These are phyloP conservation scores for Progne subis DNA, from an alignment of 2,113 vertebrate genomes.

Conservation along the genomic window DNA sequence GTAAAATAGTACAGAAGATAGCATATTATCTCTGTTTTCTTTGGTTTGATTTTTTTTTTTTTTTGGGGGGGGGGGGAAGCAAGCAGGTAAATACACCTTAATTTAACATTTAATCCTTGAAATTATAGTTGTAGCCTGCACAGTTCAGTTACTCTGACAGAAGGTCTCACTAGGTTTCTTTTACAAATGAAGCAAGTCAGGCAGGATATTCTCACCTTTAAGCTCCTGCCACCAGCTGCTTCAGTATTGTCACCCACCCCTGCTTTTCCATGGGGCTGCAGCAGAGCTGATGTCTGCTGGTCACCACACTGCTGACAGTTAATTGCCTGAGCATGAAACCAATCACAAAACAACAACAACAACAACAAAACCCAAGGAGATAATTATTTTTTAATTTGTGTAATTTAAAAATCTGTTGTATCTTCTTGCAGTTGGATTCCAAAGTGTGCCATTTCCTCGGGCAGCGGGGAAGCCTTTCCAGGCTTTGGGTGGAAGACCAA, in stretches of 20 bases:
- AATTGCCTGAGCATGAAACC: slow-evolving; percentile 28
- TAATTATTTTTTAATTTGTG: slow-evolving; percentile 56
- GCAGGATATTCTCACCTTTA: background rate
- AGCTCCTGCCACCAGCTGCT: background rate
- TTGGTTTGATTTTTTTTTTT: background rate
- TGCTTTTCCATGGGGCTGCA: background rate
- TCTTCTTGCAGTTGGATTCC: slow-evolving; percentile 28
- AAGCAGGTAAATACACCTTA: background rate
- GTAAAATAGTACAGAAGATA: background rate
- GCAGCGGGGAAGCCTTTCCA: background rate
- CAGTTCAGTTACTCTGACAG: background rate
- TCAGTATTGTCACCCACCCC: background rate
- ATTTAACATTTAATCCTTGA: background rate
- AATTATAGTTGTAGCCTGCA: background rate
- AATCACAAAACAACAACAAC: background rate
- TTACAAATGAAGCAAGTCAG: background rate
- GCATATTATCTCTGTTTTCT: background rate
- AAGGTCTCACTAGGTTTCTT: background rate
- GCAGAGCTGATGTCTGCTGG: slow-evolving; percentile 11
- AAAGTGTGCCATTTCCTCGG: slow-evolving; percentile 9
- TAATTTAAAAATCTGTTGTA: slow-evolving; percentile 21
- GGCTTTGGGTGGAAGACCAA: background rate
- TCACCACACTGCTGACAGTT: slow-evolving; percentile 20
- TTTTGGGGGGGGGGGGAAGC: no score
- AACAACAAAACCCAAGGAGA: background rate